Evolutionary conservation across 2,888 invertebrate species (phyloP).

Genomic region (Eugnorisma glareosa): DNA sequence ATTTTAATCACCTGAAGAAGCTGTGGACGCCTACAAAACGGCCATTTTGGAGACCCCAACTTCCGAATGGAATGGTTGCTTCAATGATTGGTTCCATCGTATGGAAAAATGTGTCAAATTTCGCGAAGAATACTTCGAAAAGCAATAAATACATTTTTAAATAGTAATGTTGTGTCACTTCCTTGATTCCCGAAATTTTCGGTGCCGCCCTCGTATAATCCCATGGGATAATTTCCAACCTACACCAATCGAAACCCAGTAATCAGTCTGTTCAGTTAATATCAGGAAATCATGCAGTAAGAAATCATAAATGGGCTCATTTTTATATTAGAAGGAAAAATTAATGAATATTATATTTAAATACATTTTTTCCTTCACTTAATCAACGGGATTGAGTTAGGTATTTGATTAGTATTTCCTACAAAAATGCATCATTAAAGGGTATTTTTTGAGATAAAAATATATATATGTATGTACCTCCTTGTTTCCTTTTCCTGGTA

Average conservation of each 20-base stretch:
- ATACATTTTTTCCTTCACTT: not conserved
- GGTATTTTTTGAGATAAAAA: not conserved
- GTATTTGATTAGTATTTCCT: not conserved
- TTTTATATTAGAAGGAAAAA: not conserved
- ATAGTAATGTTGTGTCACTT: no score
- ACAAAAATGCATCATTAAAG: not conserved
- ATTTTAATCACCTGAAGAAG: no score
- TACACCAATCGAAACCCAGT: not conserved
- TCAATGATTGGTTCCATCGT: no score
- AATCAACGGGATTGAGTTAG: not conserved
- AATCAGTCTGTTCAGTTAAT: not conserved
- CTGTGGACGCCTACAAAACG: no score
- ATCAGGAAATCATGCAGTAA: not conserved
- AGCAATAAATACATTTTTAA: no score
- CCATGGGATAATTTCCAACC: not conserved
- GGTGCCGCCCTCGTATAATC: no score
- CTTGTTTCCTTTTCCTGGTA: not conserved
- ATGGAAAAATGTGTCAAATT: no score
- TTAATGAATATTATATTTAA: not conserved
- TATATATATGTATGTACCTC: not conserved
- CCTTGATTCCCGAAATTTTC: no score
- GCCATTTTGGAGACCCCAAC: no score
- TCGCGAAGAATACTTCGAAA: no score
- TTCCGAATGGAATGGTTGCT: no score
- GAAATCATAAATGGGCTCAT: not conserved